Evolutionary conservation across 2,888 invertebrate species (phyloP).

Genomic region (Auanema freiburgensis): DNA sequence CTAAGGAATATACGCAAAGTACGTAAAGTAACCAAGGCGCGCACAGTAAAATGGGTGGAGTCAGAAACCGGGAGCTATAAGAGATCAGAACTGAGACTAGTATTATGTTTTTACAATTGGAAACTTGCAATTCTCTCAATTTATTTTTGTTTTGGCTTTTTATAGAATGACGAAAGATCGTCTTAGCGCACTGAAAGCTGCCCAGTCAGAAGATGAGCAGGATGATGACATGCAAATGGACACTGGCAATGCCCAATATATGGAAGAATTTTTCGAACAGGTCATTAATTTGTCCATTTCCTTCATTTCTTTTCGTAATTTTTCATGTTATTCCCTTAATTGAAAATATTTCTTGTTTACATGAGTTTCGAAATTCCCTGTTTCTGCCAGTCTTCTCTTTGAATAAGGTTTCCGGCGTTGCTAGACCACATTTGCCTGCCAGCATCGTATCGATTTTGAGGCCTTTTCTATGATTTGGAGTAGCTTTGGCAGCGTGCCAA

Average conservation of each 20-base stretch:
- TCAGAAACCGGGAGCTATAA: no score
- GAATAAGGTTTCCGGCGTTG: constrained; percentile 19
- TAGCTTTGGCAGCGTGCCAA: constrained; percentile 15
- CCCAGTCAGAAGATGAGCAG: constrained; percentile 51
- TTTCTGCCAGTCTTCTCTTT: constrained; percentile 11
- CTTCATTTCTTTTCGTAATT: neutral
- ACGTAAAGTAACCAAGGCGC: no score
- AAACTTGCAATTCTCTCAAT: no score
- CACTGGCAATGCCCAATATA: constrained; percentile 72
- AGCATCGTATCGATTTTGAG: constrained; percentile 24
- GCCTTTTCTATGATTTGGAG: constrained; percentile 18
- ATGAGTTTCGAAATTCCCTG: neutral
- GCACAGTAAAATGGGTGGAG: no score
- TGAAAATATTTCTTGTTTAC: constrained; percentile 1
- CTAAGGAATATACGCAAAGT: no score
- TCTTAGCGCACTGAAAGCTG: constrained; percentile 30
- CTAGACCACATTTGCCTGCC: constrained; percentile 1
- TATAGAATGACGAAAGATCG: constrained; percentile 19
- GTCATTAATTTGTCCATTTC: constrained; percentile 67
- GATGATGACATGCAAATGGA: constrained; percentile 62
- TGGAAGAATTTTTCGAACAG: constrained; percentile 99
- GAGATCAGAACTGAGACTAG: no score
- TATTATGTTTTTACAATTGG: no score
- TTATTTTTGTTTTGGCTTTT: no score
- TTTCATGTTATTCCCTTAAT: constrained; percentile 1